A percentile compares a stretch with the other conserved stretches of the same genome.
Evolutionary conservation across 2,888 invertebrate species (phyloP).

Genomic region (Zeuzera pyrina): DNA sequence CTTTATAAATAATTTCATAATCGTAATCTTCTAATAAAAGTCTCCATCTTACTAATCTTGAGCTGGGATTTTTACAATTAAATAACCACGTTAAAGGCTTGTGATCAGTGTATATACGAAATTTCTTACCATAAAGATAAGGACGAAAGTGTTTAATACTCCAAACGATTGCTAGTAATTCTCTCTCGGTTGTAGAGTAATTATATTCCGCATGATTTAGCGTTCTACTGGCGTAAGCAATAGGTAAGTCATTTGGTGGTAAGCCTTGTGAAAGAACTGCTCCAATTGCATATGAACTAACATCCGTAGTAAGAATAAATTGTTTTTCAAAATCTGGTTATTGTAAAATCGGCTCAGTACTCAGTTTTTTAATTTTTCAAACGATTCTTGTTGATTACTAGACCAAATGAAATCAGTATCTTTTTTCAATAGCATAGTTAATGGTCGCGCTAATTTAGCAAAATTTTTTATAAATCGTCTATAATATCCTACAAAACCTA

Average conservation of each 20-base stretch:
- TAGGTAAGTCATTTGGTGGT: too few species aligned
- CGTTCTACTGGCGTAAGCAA: conserved; percentile 16
- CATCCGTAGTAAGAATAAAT: too few species aligned
- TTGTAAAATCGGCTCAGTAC: background rate
- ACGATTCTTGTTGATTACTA: background rate
- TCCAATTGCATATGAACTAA: too few species aligned
- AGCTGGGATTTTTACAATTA: conserved; percentile 18
- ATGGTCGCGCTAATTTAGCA: background rate
- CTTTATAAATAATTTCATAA: too few species aligned
- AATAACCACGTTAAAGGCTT: conserved; percentile 17
- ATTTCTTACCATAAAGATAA: conserved; percentile 16
- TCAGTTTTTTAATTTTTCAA: background rate
- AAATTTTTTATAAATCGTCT: conserved; percentile 1
- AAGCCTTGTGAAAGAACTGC: too few species aligned
- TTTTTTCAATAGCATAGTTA: background rate
- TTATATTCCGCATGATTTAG: conserved; percentile 13
- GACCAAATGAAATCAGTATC: background rate
- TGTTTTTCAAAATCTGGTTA: background rate
- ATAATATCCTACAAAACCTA: background rate
- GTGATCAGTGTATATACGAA: conserved; percentile 18
- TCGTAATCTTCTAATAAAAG: conserved; percentile 17
- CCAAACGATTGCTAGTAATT: conserved; percentile 17
- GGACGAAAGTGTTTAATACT: conserved; percentile 19
- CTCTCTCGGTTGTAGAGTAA: conserved; percentile 21
- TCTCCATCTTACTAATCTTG: conserved; percentile 16